Evolutionary conservation across 2,113 vertebrate genomes (phyloP).

Genomic region (Dolichotis patagonum): DNA sequence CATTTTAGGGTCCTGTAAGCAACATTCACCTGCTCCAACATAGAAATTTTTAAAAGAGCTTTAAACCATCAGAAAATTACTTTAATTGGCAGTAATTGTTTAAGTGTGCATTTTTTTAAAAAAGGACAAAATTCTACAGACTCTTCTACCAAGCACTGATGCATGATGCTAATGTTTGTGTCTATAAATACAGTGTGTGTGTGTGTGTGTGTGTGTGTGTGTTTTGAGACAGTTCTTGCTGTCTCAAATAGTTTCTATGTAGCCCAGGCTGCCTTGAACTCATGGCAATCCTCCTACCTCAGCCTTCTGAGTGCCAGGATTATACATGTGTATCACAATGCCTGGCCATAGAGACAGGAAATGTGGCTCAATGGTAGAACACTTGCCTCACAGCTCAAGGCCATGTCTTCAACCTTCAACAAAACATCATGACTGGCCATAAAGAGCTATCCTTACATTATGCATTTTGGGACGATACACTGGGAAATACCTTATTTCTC

Average conservation of each 20-base stretch:
- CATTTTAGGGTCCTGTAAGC: not conserved
- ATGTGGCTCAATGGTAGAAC: not conserved
- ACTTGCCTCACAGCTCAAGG: not conserved
- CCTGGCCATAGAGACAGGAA: not conserved
- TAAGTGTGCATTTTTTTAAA: not conserved
- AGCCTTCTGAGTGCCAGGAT: not conserved
- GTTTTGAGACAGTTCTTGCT: not conserved
- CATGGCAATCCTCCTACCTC: not conserved
- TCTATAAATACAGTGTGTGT: not conserved
- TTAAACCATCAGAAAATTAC: conserved; percentile 18
- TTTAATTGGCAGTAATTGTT: not conserved
- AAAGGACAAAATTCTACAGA: not conserved
- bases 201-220: not conserved
- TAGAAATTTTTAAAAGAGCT: not conserved
- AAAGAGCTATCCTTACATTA: conserved; percentile 21
- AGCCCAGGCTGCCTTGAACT: not conserved
- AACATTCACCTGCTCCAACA: not conserved
- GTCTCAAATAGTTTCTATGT: not conserved
- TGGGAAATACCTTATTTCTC: not conserved
- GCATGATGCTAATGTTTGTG: not conserved
- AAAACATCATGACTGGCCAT: not conserved
- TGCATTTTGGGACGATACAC: not conserved
- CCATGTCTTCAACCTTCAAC: not conserved
- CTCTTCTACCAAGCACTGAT: not conserved
- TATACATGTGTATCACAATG: not conserved